Conservation (phyloP, 2,797 vertebrate genomes). For the Lacerta viridis region DNA sequence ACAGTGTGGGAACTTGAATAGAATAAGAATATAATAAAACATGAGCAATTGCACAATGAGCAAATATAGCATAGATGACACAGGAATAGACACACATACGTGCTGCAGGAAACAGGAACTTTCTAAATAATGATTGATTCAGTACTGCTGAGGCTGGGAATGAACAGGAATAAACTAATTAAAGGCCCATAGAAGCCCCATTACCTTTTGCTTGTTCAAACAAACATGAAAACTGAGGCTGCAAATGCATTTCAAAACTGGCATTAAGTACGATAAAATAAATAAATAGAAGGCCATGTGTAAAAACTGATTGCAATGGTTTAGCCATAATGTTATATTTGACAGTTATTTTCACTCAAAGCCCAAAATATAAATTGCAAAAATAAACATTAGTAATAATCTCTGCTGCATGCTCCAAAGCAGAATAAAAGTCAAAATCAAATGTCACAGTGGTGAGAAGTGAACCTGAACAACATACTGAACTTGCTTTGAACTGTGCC, state of each 20-base stretch:
- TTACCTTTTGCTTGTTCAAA: neutral
- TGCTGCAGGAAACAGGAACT: neutral
- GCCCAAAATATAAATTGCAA: slow-evolving; percentile 21
- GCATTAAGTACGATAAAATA: neutral
- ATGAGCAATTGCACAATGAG: neutral
- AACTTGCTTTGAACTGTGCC: slow-evolving; percentile 1
- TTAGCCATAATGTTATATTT: neutral
- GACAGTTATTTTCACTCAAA: no score
- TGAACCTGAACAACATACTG: slow-evolving; percentile 12
- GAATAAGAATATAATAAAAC: neutral
- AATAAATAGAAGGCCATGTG: neutral
- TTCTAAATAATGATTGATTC: neutral
- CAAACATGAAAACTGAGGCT: neutral
- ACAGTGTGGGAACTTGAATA: neutral
- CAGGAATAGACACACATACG: neutral
- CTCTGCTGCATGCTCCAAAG: slow-evolving; percentile 21
- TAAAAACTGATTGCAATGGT: neutral
- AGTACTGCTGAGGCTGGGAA: neutral
- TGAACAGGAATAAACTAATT: neutral
- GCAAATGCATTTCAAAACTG: neutral
- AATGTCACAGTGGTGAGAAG: neutral
- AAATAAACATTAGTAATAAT: slow-evolving; percentile 12
- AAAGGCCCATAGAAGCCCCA: neutral
- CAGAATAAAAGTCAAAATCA: slow-evolving; percentile 28
- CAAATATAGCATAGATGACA: neutral